Evolutionary conservation across 2,888 invertebrate genomes (phyloP).

Genomic region (Sphecodes monilicornis): DNA sequence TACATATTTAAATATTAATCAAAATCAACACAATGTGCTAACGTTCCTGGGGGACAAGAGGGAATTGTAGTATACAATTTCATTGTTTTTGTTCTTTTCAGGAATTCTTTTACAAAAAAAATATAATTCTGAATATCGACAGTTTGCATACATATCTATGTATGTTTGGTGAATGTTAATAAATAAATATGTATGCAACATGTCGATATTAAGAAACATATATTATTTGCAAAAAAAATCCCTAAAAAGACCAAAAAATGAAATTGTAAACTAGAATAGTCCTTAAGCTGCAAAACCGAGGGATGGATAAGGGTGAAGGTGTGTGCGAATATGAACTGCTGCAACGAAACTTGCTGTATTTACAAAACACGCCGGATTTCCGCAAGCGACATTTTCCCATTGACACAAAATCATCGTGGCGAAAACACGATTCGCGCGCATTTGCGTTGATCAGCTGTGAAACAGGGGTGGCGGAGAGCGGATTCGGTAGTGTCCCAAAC

Average conservation of each 20-base stretch:
- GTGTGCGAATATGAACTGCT: background rate
- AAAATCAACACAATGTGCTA: background rate
- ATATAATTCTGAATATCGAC: too few species aligned
- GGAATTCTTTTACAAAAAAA: too few species aligned
- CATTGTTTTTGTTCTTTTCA: too few species aligned
- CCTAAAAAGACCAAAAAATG: too few species aligned
- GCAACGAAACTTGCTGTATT: background rate
- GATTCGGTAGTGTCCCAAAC: slow-evolving; percentile 3
- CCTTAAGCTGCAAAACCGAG: background rate
- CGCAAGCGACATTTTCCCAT: background rate
- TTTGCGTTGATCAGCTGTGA: background rate
- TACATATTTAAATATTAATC: background rate
- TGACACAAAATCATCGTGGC: background rate
- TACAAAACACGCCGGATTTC: background rate
- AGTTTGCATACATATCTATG: too few species aligned
- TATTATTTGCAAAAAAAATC: too few species aligned
- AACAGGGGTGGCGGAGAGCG: background rate
- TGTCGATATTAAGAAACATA: too few species aligned
- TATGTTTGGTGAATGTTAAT: too few species aligned
- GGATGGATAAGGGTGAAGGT: background rate
- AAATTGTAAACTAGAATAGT: too few species aligned
- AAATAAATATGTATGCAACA: too few species aligned
- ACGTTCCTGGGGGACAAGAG: too few species aligned
- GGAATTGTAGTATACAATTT: too few species aligned
- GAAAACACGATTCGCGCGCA: background rate